These are phyloP conservation scores for Chlorops oryzae DNA, from an alignment of 1,140 invertebrate genomes.

Conservation along the genomic window DNA sequence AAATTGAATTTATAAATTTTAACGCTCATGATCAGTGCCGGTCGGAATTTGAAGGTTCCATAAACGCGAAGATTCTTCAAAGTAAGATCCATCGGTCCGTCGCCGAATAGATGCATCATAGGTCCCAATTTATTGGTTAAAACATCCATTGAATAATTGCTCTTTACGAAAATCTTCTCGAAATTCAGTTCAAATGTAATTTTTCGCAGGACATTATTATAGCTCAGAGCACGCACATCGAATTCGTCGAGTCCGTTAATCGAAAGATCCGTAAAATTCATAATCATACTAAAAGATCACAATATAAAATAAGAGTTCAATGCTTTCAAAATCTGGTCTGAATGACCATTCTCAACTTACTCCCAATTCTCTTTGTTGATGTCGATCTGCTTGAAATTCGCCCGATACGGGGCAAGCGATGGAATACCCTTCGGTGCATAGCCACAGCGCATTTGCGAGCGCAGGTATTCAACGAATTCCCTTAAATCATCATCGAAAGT, in stretches of 20 bases:
- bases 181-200: slow-evolving; percentile 37
- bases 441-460: slow-evolving; percentile 40
- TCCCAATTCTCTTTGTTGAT: slow-evolving; percentile 1
- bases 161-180: slow-evolving; percentile 20
- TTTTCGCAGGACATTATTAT: slow-evolving; percentile 30
- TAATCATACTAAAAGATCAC: slow-evolving; percentile 18
- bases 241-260: slow-evolving; percentile 33
- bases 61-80: slow-evolving; percentile 27
- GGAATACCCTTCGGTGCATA: slow-evolving; percentile 30
- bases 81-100: slow-evolving; percentile 27
- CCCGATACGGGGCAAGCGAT: slow-evolving; percentile 27
- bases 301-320: not conserved
- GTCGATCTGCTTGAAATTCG: slow-evolving; percentile 19
- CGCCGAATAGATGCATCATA: slow-evolving; percentile 20
- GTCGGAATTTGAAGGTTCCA: slow-evolving; percentile 35
- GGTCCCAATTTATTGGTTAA: slow-evolving; percentile 18
- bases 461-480: slow-evolving; percentile 36
- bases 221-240: slow-evolving; percentile 27
- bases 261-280: slow-evolving; percentile 30
- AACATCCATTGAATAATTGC: slow-evolving; percentile 30
- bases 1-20: slow-evolving; percentile 29
- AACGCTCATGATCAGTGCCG: slow-evolving; percentile 17
- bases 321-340: not conserved
- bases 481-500: slow-evolving; percentile 37
- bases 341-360: not conserved